Evolutionary conservation across 2,888 invertebrate genomes (phyloP), one percentile per base, ranked within the genome.

Genomic region (Campoplex nolae): DNA sequence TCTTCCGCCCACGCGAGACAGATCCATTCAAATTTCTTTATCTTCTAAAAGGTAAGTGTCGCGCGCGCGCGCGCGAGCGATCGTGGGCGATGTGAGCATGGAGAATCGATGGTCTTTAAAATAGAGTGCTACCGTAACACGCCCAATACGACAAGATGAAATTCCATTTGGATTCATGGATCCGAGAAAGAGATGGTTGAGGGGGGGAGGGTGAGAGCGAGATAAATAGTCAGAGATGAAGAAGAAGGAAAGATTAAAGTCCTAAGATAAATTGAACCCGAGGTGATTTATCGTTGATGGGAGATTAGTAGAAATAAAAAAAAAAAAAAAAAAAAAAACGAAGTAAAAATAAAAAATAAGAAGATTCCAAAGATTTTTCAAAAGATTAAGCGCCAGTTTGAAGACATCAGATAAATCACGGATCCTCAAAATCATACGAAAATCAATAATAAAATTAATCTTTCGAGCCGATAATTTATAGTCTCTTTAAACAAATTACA

Each of bases 11-110:
- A 65, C 75, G 54, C 32, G 42, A 42, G 54, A n/a, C 32, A 51
- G 58, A 70, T 78, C 75, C 68, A 83, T 79, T 83, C 74, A 54
- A 83, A 86, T 83, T 79, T 83, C 75, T 79, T 70, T 65, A 86
- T 86, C 75, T 75, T 48, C 45, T 28, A 56, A n/a, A 73, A 23
- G 76, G 35, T 56, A 65, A 51, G 62, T 76, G 48, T 48, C 32
- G 45, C 76, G 45, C 76, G 45, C 18, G 62, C 32, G 45, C 76
- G 45, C 65, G 45, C 18, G 62, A 28, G 51, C 38, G 70, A 48
- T 80, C 73, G 80, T 62, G 68, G 75, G 23, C 23, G 48, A 45
- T 48, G 68, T 67, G 56, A 75, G 23, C 32, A 71, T 75, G 75
- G 70, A 77, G 51, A 65, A 32, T 73, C 81, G 81, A 81, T 73